Evolutionary conservation across 64 coral and sea anemone species (phyloP).

Genomic region (Stichodactyla mertensii): DNA sequence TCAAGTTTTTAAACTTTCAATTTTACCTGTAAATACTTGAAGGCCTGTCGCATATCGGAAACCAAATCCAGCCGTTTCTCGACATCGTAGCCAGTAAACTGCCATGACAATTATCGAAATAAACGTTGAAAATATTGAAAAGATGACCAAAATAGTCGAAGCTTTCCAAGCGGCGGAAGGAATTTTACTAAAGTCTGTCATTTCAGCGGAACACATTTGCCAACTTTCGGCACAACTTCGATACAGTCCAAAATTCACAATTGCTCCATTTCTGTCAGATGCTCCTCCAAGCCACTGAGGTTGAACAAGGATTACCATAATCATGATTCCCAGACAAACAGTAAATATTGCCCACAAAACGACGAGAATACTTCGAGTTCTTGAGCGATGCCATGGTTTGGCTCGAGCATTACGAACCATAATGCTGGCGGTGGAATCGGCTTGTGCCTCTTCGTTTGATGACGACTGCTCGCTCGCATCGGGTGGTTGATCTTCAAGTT

Average conservation of each 20-base stretch:
- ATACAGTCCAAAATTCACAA: conserved; percentile 79
- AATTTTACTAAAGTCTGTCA: conserved; percentile 63
- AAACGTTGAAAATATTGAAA: conserved; percentile 74
- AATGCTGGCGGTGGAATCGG: neutral
- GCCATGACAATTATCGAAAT: conserved; percentile 64
- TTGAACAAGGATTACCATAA: conserved; percentile 89
- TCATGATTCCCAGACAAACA: conserved; percentile 83
- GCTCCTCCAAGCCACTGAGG: conserved; percentile 84
- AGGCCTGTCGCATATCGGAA: conserved; percentile 82
- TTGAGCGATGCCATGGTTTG: conserved; percentile 88
- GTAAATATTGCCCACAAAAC: conserved; percentile 79
- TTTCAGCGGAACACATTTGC: conserved; percentile 55
- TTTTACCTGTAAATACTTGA: conserved; percentile 70
- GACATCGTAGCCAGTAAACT: conserved; percentile 72
- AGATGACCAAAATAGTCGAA: conserved; percentile 59
- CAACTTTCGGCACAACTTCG: conserved; percentile 66
- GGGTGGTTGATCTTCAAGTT: neutral
- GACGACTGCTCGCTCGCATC: conserved; percentile 18
- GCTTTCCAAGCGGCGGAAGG: conserved; percentile 78
- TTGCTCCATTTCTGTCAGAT: neutral
- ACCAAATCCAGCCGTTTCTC: conserved; percentile 54
- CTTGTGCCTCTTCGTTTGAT: conserved; percentile 12
- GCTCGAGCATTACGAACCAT: conserved; percentile 36
- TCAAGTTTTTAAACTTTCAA: neutral
- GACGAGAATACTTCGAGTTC: conserved; percentile 70